A percentile compares a stretch with the other conserved stretches of the same genome.
phyloP scores from a whole-genome alignment of 2,113 vertebrate species.

The Aspidoscelis tigris region DNA sequence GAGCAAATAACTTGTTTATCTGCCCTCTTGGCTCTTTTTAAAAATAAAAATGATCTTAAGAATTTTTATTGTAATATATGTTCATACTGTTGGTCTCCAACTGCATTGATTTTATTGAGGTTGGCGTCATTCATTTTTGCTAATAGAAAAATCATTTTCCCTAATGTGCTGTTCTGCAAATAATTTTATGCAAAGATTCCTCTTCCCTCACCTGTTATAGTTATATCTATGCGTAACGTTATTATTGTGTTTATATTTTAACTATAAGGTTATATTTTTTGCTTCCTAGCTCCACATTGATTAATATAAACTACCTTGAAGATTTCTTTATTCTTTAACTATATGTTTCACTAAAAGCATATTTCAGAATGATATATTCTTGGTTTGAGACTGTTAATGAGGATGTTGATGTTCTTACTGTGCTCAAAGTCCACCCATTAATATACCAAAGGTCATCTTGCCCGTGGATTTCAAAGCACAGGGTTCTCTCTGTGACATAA shows the following conservation, averaged over 20 bases:
- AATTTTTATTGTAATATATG: conserved; percentile 27
- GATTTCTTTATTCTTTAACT: conserved; percentile 3
- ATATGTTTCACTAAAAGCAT: conserved; percentile 11
- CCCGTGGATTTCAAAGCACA: too few relatives aligned
- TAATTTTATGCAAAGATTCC: conserved; percentile 28
- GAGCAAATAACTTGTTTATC: conserved; percentile 38
- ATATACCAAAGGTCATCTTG: too few relatives aligned
- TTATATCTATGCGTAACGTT: background rate
- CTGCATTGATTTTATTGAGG: background rate
- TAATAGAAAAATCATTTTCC: background rate
- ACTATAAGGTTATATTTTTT: conserved; percentile 21
- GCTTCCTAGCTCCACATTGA: background rate
- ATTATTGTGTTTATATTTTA: background rate
- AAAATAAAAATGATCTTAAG: conserved; percentile 16
- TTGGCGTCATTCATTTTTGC: background rate
- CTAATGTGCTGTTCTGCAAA: background rate
- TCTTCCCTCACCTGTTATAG: conserved; percentile 11
- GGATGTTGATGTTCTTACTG: too few relatives aligned
- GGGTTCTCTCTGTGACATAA: too few relatives aligned
- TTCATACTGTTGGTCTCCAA: conserved; percentile 14
- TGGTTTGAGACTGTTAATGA: conserved; percentile 7
- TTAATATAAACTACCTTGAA: conserved; percentile 42
- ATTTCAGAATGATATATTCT: conserved; percentile 29
- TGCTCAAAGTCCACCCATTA: too few relatives aligned
- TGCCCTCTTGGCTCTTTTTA: conserved; percentile 37